phyloP scores from a whole-genome alignment of 2,113 vertebrate species.

The Oreochromis spilurus region DNA sequence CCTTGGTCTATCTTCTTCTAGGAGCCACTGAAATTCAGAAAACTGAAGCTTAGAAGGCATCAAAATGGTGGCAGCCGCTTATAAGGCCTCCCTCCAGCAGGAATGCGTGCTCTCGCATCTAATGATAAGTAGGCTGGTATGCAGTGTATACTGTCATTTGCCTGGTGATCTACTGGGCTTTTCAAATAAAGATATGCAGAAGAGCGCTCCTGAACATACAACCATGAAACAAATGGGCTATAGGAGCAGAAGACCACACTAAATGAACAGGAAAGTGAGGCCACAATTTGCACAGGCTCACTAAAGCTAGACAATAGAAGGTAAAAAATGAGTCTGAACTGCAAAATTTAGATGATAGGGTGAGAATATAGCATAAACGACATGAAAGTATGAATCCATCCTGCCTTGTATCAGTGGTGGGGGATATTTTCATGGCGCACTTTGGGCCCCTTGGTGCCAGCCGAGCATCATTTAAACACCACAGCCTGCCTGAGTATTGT shows the following conservation, averaged over 20 bases:
- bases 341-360: neutral
- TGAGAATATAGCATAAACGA: neutral
- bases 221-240: neutral
- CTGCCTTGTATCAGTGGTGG: neutral
- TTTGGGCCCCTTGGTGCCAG: neutral
- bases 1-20: neutral
- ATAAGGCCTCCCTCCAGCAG: neutral
- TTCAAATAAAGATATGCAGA: neutral
- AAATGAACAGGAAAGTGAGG: neutral
- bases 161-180: neutral
- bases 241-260: neutral
- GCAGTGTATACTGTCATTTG: neutral
- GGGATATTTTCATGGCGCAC: neutral
- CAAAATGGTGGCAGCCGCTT: neutral
- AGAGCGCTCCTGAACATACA: neutral
- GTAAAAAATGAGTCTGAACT: neutral
- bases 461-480: neutral
- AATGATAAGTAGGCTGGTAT: neutral
- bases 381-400: neutral
- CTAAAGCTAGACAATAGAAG: neutral
- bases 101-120: neutral
- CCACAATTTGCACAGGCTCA: neutral
- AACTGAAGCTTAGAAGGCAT: neutral
- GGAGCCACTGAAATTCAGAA: neutral
- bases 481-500: neutral